Conservation (phyloP, 2,797 vertebrate species). For the Hypotaenidia philippensis region DNA sequence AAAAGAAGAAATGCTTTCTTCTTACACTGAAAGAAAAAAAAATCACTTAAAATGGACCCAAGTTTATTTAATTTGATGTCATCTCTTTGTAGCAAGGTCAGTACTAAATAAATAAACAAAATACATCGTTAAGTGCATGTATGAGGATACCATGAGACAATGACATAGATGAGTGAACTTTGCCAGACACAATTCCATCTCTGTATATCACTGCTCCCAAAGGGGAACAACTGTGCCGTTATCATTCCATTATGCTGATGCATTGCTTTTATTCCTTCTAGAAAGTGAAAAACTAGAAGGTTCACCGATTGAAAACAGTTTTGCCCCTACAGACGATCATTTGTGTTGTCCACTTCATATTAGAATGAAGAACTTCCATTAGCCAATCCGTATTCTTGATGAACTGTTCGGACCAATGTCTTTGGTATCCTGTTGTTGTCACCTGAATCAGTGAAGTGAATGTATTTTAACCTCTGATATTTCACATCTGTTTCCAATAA, state of each 20-base stretch:
- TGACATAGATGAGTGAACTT: not conserved
- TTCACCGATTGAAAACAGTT: not conserved
- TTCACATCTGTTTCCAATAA: not conserved
- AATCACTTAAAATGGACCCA: not conserved
- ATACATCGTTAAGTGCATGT: not conserved
- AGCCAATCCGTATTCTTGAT: not conserved
- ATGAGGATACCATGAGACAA: not conserved
- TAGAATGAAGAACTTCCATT: not conserved
- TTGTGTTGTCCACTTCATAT: not conserved
- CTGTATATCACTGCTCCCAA: not conserved
- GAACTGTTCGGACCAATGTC: not conserved
- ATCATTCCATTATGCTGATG: not conserved
- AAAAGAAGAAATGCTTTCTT: not conserved
- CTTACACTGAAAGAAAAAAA: not conserved
- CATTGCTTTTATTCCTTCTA: not conserved
- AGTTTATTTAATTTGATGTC: not conserved
- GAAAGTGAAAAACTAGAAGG: not conserved
- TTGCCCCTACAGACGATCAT: not conserved
- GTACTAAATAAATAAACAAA: slow-evolving; percentile 2
- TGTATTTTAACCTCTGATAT: not conserved
- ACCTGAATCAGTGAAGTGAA: not conserved
- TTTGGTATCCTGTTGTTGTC: not conserved
- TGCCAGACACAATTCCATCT: not conserved
- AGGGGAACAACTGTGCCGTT: not conserved
- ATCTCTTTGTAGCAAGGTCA: not conserved